Evolutionary conservation across 1,140 invertebrate species (phyloP), one percentile per base, ranked within the genome.

Genomic region (Orchestia grillus): DNA sequence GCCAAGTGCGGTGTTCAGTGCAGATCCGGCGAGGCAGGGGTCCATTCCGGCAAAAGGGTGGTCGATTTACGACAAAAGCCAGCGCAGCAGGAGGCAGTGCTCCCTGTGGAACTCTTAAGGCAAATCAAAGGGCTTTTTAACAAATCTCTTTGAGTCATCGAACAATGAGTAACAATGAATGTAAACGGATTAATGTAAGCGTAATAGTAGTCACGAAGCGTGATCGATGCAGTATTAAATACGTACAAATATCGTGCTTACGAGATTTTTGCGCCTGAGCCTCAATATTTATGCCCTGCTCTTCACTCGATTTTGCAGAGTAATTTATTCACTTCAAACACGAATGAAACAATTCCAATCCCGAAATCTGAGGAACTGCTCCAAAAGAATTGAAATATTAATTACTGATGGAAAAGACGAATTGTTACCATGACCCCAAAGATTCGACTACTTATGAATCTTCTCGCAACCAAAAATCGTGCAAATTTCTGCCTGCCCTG

Each of bases 51-150:
- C 43, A 40, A 40, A 94, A 94, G 92, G 92, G 43, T 94, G 44
- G 92, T 45, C 92, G 44, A 94, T 44, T 47, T 44, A 16, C 44
- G 92, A 94, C 44, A 94, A 94, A 94, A 45, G 44, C 41, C 43
- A 4, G 43, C 43, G 36, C 92, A 44, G 92, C 92, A 15, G 92
- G 92, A 47, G 1, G 4, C 44, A 6, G 43, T 4, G 92, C 43
- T 44, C 40, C 43, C 92, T 40, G 44, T 40, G n/a, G 44, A 40
- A 94, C 92, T 45, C 92, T 94, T 94, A 94, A n/a, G 92, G 92
- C 92, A 94, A 94, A 94, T 94, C 92, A 94, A 94, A 45, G 44
- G 19, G 92, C 92, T 94, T 94, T 94, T 94, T 94, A 94, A 94
- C 92, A 44, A 94, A 94, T 94, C 92, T 44, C 44, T 47, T 45